Evolutionary conservation across 2,113 vertebrate genomes (phyloP).

Genomic region (Aix galericulata): DNA sequence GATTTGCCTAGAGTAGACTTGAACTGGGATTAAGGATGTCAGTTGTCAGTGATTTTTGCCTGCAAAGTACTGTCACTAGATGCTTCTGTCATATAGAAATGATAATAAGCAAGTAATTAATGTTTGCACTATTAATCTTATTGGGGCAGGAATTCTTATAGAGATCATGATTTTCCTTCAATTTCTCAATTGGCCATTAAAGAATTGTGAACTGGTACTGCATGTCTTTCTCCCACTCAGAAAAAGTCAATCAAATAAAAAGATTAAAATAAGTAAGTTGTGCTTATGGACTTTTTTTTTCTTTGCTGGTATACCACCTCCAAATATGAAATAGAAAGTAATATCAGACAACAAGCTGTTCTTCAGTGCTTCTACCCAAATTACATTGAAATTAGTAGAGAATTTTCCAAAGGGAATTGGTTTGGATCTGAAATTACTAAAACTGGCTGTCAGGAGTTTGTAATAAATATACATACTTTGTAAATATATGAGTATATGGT

Average conservation of each 20-base stretch:
- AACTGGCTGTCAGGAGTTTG: background rate
- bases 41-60: slow-evolving; percentile 29
- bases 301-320: background rate
- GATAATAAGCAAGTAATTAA: slow-evolving; percentile 37
- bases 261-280: slow-evolving; percentile 26
- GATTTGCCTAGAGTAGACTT: background rate
- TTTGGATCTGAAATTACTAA: background rate
- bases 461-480: background rate
- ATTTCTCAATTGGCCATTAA: slow-evolving; percentile 46
- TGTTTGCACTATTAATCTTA: slow-evolving; percentile 33
- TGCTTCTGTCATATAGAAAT: slow-evolving; percentile 33
- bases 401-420: background rate
- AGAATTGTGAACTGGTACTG: slow-evolving; percentile 3
- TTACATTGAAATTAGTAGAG: background rate
- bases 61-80: background rate
- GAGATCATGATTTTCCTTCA: slow-evolving; percentile 38
- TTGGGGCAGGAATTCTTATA: slow-evolving; percentile 26
- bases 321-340: slow-evolving; percentile 24
- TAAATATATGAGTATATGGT: background rate
- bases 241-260: slow-evolving; percentile 44
- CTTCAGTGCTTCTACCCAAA: background rate
- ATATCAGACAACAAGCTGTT: slow-evolving; percentile 9
- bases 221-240: slow-evolving; percentile 9
- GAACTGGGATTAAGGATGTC: slow-evolving; percentile 13
- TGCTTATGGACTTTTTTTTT: background rate